Conservation (phyloP, 2,888 invertebrate species). For the Gastrophysa polygoni region DNA sequence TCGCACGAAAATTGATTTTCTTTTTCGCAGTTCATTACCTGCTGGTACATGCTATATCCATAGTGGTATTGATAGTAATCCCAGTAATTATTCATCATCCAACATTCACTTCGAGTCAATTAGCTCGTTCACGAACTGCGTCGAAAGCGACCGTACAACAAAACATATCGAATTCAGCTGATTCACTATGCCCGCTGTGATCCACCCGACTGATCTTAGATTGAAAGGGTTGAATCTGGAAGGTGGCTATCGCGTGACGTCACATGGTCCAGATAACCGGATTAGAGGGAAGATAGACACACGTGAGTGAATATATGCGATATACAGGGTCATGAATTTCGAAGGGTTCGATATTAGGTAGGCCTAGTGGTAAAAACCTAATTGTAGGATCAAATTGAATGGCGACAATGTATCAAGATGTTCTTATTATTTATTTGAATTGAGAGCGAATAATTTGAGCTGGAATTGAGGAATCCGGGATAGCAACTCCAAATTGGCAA, state of each 20-base stretch:
- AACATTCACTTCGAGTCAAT: no score
- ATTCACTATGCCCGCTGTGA: slow-evolving; percentile 25
- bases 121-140: no score
- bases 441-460: no score
- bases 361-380: no score
- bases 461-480: no score
- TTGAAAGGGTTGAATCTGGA: slow-evolving; percentile 42
- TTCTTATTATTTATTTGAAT: no score
- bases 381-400: no score
- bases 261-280: slow-evolving; percentile 47
- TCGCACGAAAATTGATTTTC: no score
- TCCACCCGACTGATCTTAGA: slow-evolving; percentile 26
- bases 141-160: background rate
- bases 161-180: slow-evolving; percentile 22
- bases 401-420: no score
- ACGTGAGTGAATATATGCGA: slow-evolving; percentile 14
- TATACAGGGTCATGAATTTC: background rate
- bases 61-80: slow-evolving; percentile 29
- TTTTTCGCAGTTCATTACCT: no score
- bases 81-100: slow-evolving; percentile 36
- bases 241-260: slow-evolving; percentile 42
- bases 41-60: slow-evolving; percentile 32
- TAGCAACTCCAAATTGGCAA: no score
- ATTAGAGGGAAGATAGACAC: slow-evolving; percentile 37
- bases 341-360: no score